Evolutionary conservation across 2,888 invertebrate species (phyloP), one percentile per base, ranked within the genome.

Genomic region (Erpobdella octoculata): DNA sequence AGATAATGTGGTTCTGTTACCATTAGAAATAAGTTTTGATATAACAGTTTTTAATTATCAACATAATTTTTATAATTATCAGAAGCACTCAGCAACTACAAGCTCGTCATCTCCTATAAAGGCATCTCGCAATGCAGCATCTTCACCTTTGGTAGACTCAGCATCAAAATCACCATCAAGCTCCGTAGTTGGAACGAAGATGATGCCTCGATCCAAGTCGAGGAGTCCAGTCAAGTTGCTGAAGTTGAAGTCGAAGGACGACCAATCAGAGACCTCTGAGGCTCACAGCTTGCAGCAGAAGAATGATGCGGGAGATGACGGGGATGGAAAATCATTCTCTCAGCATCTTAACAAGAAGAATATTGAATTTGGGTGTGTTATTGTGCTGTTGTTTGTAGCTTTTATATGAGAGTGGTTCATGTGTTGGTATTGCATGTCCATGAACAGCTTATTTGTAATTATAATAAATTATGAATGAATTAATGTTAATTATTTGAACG

Each of bases 271-370:
- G 28, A 35, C 28, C 18, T 41, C 12, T 9, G 37, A 28, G 5
- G 5, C 31, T 35, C 33, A 8, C 5, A 67, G 18, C 48, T 46
- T 28, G 33, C 46, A 25, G 46, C n/a, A 28, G 46, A 48, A 25
- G 67, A 18, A 41, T 41, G 46, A 67, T 9, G 37, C 46, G 46
- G 36, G 37, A n/a, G 65, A 37, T 12, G 33, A 37, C 15, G 37
- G 33, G 1, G 33, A 65, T 37, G 65, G 65, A 9, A 36, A 37
- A 8, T 28, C 4, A 21, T 35, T 35, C 12, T 31, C 15, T 8
- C 69, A 69, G 18, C 1, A 58, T 53, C n/a, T 53, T 38, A 35
- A 69, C 46, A 69, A 69, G 69, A 69, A 69, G 58, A 69, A 33
- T n/a, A 69, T 69, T 25, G 69, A 69, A 33, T 48, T 36, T 69